Evolutionary conservation across 2,797 vertebrate genomes (phyloP), one percentile per base, ranked within the genome.

Genomic region (Erethizon dorsatum): DNA sequence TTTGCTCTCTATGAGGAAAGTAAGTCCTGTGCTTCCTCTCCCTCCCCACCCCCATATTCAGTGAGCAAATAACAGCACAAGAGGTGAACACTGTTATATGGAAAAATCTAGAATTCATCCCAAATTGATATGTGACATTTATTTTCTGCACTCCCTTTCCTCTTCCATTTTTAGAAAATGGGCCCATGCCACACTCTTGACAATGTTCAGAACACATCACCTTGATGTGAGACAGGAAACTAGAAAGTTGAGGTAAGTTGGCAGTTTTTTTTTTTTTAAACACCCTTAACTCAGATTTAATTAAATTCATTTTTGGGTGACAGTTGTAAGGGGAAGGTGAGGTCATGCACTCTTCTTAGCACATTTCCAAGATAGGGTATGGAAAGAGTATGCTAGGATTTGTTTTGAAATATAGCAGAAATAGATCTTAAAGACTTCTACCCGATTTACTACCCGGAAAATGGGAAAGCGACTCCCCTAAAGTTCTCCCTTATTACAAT

Each of bases 331-430:
- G 52, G 41, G 13, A 61, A 90, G 45, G 78, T 17, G 61, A 61
- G 41, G 18, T 77, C 59, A 50, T 56, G 8, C 0, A 17, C 37
- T 75, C 33, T 59, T 84, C 54, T 78, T 87, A 77, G 67, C 45
- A 33, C 59, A 88, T 91, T 15, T 47, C 24, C 57, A 88, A 87
- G 57, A n/a, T 77, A 79, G 56, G 22, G 4, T 54, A 5, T 65
- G 41, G 59, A 47, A 96, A 90, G 78, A 85, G 88, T 79, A 22
- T 88, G 65, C 17, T 88, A 61, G 50, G 71, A 54, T 91, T 91
- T 88, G 80, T 56, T 61, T 54, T 37, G 54, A 88, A 77, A 61
- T 94, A 65, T 95, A 86, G 95, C 57, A 84, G 65, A 71, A 91
- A 63, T 14, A 37, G 77, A 59, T 77, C 77, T 96, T 83, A 91